Evolutionary conservation across 2,888 invertebrate species (phyloP), one percentile per base, ranked within the genome.

Genomic region (Schrankia costaestrigalis): DNA sequence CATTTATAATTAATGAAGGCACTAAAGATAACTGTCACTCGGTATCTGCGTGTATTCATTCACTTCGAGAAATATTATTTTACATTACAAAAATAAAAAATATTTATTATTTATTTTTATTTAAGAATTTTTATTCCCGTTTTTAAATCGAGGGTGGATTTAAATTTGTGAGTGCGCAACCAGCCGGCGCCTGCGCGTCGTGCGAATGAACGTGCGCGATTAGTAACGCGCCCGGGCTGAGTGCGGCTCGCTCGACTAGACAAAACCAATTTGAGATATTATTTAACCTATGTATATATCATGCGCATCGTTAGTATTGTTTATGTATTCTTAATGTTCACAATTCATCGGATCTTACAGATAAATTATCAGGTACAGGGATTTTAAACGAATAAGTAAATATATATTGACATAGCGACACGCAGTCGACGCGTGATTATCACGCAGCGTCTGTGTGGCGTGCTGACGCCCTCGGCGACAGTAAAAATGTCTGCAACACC

Each of bases 11-110:
- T 63, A 63, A 64, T 53, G 48, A 59, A 67, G 47, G 49, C 78
- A 78, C 79, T 71, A 52, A 41, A 61, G 65, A 71, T 74, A 80
- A 76, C 66, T 70, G 62, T 65, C 80, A 81, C 81, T 63, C 59
- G 55, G 36, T 39, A 36, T 52, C 46, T 43, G 53, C 66, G 70
- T 70, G 68, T 46, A n/a, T n/a, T n/a, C 61, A 33, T 49, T 55
- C 40, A 55, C 59, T 38, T 13, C 25, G 21, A 29, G 15, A 4
- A 29, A 26, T 41, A n/a, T 32, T 30, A 31, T 41, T 48, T 39
- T n/a, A n/a, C n/a, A n/a, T n/a, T n/a, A n/a, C n/a, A n/a, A n/a
- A 26, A 7, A 15, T 7, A 19, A 32, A 24, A 14, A 25, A 17
- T 24, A 24, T 47, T 31, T 48, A 31, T 38, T 39, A 28, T 35